Evolutionary conservation across 2,888 invertebrate genomes (phyloP).

Genomic region (Tillus elongatus): DNA sequence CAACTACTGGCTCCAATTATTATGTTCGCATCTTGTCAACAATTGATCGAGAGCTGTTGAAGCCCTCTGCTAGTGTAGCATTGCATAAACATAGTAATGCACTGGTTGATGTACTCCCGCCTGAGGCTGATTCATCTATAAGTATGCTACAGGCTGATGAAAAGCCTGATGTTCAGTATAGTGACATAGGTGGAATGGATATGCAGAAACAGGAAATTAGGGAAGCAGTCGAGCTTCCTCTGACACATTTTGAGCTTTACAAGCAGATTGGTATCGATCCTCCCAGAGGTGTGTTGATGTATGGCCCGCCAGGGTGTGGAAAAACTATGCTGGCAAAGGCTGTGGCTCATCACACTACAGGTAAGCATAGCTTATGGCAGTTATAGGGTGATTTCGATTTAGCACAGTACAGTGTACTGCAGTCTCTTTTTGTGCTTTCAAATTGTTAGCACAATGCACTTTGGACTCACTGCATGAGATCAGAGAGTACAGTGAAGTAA

Average conservation of each 20-base stretch:
- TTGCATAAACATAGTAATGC: conserved; percentile 99
- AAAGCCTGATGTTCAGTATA: conserved; percentile 94
- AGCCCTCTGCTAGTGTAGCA: conserved; percentile 97
- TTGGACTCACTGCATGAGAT: too few relatives aligned
- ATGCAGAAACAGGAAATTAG: conserved; percentile 99
- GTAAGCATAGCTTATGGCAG: too few relatives aligned
- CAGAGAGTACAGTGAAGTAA: too few relatives aligned
- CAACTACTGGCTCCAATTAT: conserved; percentile 98
- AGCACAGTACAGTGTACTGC: too few relatives aligned
- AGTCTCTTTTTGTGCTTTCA: too few relatives aligned
- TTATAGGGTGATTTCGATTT: too few relatives aligned
- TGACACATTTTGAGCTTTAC: conserved; percentile 97
- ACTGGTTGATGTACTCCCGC: conserved; percentile 96
- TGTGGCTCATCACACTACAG: conserved; percentile 95
- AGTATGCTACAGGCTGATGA: conserved; percentile 98
- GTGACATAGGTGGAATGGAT: conserved; percentile 99
- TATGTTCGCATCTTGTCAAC: conserved; percentile 98
- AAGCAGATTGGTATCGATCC: conserved; percentile 99
- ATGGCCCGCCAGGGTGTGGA: conserved; percentile 98
- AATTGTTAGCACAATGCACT: too few relatives aligned
- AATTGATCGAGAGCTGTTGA: conserved; percentile 91
- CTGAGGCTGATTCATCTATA: conserved; percentile 98
- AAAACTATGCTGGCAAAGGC: conserved; percentile 99
- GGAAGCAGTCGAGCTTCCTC: conserved; percentile 95
- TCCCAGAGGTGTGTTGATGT: conserved; percentile 84